Evolutionary conservation across 2,113 vertebrate genomes (phyloP).

Genomic region (Columbina picui): DNA sequence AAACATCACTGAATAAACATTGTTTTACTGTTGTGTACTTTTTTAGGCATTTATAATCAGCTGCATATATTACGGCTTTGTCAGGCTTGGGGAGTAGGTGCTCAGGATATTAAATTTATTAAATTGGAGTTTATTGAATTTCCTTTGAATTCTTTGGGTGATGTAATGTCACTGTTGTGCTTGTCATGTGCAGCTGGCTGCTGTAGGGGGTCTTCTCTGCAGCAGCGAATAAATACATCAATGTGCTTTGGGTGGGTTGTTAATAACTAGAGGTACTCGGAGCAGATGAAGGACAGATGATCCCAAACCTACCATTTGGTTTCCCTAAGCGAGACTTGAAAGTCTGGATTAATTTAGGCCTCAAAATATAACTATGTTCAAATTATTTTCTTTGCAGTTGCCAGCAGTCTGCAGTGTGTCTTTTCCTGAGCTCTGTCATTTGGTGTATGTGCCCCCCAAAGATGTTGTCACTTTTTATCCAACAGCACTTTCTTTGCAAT

Average conservation of each 20-base stretch:
- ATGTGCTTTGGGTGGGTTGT: neutral
- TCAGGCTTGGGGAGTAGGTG: conserved; percentile 32
- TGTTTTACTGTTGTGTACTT: neutral
- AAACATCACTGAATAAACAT: conserved; percentile 24
- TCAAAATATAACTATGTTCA: neutral
- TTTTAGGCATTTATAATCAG: neutral
- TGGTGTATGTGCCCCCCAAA: neutral
- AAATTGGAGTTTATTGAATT: conserved; percentile 41
- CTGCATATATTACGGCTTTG: conserved; percentile 25
- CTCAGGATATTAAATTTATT: conserved; percentile 37
- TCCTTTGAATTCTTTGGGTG: conserved; percentile 16
- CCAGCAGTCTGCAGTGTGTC: neutral
- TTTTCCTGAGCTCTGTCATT: neutral
- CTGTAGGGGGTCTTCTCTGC: neutral
- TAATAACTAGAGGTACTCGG: neutral
- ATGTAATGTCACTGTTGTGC: neutral
- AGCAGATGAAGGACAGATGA: neutral
- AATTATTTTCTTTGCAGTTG: neutral
- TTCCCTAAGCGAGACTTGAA: neutral
- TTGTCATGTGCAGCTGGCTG: neutral
- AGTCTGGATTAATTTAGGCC: neutral
- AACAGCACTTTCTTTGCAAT: neutral
- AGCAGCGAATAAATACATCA: neutral
- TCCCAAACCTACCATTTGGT: neutral
- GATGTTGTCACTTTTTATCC: neutral